A percentile compares a stretch with the other conserved stretches of the same genome.
Evolutionary conservation across 1,140 invertebrate genomes (phyloP).

Genomic region (Coboldia fuscipes): DNA sequence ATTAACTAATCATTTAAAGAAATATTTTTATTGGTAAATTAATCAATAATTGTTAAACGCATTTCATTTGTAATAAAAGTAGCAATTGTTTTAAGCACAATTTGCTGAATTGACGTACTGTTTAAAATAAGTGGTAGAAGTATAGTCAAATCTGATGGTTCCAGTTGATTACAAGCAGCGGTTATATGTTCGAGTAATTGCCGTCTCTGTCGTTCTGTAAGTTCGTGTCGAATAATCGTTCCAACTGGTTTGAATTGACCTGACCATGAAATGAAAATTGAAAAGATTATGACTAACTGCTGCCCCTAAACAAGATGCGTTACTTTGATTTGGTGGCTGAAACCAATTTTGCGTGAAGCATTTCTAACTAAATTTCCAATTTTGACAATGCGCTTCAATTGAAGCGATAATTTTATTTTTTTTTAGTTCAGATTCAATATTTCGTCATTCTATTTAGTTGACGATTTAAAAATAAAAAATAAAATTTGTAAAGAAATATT

Average conservation of each 20-base stretch:
- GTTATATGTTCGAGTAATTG: slow-evolving; percentile 13
- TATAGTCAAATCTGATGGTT: slow-evolving; percentile 13
- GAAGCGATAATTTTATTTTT: slow-evolving; percentile 1
- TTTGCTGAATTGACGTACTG: slow-evolving; percentile 12
- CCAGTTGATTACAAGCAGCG: slow-evolving; percentile 11
- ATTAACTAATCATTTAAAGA: too few species aligned
- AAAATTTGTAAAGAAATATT: not conserved
- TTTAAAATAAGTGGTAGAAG: slow-evolving; percentile 12
- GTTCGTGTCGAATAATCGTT: slow-evolving; percentile 15
- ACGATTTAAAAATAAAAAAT: not conserved
- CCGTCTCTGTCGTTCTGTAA: slow-evolving; percentile 13
- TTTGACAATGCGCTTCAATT: too few species aligned
- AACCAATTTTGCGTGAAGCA: too few species aligned
- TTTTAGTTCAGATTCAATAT: too few species aligned
- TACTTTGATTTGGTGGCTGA: too few species aligned
- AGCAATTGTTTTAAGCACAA: slow-evolving; percentile 12
- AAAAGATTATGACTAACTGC: not conserved
- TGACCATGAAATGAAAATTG: slow-evolving; percentile 3
- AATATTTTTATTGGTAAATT: too few species aligned
- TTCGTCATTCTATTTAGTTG: not conserved
- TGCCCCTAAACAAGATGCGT: too few species aligned
- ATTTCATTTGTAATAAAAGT: slow-evolving; percentile 15
- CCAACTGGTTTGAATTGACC: slow-evolving; percentile 14
- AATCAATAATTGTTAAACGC: slow-evolving; percentile 15
- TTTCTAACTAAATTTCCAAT: too few species aligned